Conservation (phyloP, 2,113 vertebrate genomes). For the Rafetus swinhoei region DNA sequence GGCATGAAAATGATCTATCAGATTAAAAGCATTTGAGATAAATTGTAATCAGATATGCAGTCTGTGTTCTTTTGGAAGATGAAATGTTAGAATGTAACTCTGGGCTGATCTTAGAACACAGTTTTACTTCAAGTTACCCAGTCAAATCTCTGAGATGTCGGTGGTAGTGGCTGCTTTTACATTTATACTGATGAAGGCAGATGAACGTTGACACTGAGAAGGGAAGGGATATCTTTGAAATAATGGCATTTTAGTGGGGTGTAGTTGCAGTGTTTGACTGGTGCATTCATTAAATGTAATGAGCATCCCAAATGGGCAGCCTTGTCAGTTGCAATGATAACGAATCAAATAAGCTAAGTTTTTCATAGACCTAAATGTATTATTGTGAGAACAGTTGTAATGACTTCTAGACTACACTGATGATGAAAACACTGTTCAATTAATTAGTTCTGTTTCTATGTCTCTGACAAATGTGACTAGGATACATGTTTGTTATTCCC, state of each 20-base stretch:
- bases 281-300: constrained; percentile 50
- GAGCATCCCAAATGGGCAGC: constrained; percentile 30
- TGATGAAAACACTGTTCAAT: constrained; percentile 32
- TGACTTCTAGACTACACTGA: constrained; percentile 52
- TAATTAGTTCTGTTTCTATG: constrained; percentile 60
- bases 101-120: background rate
- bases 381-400: constrained; percentile 60
- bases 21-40: background rate
- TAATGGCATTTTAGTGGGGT: background rate
- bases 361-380: constrained; percentile 25
- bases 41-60: background rate
- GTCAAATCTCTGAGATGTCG: background rate
- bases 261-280: constrained; percentile 9
- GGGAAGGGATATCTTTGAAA: constrained; percentile 1
- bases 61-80: background rate
- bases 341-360: constrained; percentile 37
- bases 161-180: background rate
- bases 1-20: background rate
- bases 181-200: background rate
- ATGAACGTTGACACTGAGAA: rapidly evolving
- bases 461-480: constrained; percentile 11
- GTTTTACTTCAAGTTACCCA: background rate
- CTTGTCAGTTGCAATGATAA: constrained; percentile 47
- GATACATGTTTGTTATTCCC: constrained; percentile 41
- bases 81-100: background rate